Conservation (phyloP, 2,888 invertebrate genomes). For the Rhingia rostrata region DNA sequence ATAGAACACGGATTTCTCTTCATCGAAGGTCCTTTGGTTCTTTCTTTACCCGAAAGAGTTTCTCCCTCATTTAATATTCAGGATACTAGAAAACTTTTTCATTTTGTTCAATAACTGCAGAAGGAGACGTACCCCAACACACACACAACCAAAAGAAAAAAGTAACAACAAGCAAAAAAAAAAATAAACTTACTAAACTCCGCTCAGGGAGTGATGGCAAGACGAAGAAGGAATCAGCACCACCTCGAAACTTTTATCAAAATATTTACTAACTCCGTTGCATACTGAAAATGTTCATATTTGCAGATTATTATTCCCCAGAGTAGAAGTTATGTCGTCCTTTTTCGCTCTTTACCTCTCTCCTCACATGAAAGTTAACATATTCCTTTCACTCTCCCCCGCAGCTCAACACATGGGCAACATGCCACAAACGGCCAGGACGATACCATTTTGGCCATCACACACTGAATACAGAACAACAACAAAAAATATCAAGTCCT, state of each 20-base stretch:
- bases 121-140: constrained; percentile 1
- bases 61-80: constrained; percentile 52
- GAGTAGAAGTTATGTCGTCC: constrained; percentile 59
- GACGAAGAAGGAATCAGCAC: constrained; percentile 12
- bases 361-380: constrained; percentile 46
- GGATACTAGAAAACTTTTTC: constrained; percentile 54
- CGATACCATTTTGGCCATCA: constrained; percentile 53
- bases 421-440: constrained; percentile 44
- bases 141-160: constrained; percentile 1
- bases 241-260: constrained; percentile 57
- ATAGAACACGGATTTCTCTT: constrained; percentile 1
- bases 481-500: constrained; percentile 10
- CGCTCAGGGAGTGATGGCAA: constrained; percentile 25
- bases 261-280: constrained; percentile 68
- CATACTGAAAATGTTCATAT: constrained; percentile 64
- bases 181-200: constrained; percentile 19
- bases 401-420: background rate
- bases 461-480: constrained; percentile 6
- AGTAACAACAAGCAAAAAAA: constrained; percentile 6
- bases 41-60: constrained; percentile 19
- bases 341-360: no score
- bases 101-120: constrained; percentile 36
- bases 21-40: constrained; percentile 5
- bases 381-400: constrained; percentile 14
- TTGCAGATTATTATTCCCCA: constrained; percentile 66